Evolutionary conservation across 2,797 vertebrate genomes (phyloP).

Genomic region (Alosa sapidissima): DNA sequence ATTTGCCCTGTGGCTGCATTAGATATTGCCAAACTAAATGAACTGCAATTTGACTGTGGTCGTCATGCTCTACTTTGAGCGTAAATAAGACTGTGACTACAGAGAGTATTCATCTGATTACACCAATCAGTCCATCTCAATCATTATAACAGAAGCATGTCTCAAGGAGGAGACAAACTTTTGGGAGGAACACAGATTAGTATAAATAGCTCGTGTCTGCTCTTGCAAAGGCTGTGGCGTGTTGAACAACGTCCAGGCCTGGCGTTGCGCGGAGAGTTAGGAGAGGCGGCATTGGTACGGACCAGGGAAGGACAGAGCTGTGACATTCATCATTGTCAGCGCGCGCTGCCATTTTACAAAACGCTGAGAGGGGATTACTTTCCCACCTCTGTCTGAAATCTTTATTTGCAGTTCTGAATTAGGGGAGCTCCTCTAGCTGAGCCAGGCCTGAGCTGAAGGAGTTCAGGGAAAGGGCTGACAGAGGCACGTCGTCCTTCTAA

Average conservation of each 20-base stretch:
- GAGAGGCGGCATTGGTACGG: conserved; percentile 5
- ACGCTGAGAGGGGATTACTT: conserved; percentile 56
- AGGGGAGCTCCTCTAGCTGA: conserved; percentile 1
- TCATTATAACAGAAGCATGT: background rate
- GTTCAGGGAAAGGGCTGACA: background rate
- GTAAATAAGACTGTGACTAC: background rate
- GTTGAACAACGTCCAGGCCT: background rate
- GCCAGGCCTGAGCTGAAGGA: background rate
- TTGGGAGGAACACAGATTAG: background rate
- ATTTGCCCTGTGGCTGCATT: background rate
- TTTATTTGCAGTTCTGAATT: conserved; percentile 45
- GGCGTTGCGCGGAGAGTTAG: background rate
- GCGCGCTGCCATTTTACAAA: conserved; percentile 45
- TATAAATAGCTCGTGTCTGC: background rate
- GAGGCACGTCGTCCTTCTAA: background rate
- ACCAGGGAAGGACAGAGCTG: conserved; percentile 24
- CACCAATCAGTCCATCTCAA: background rate
- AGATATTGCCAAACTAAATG: background rate
- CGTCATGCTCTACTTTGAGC: background rate
- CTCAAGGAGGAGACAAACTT: background rate
- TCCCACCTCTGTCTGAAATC: conserved; percentile 53
- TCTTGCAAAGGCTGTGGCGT: background rate
- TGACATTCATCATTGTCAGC: conserved; percentile 52
- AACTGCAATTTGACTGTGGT: background rate
- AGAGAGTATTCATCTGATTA: background rate